Evolutionary conservation across 2,113 vertebrate genomes (phyloP).

Genomic region (Eolophus roseicapilla): DNA sequence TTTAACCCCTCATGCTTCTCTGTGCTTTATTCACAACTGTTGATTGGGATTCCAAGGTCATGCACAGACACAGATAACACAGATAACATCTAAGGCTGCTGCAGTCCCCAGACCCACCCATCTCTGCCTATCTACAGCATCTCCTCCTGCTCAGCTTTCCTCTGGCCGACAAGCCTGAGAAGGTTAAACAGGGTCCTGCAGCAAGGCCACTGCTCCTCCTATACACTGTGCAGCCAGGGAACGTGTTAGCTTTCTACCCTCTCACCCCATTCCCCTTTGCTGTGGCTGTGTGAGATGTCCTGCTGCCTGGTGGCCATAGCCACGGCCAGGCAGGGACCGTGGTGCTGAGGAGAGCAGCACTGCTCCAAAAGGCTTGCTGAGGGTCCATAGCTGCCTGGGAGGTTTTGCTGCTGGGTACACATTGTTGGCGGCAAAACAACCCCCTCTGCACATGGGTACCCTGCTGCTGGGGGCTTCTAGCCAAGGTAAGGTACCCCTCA

Average conservation of each 20-base stretch:
- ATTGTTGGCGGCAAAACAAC: not conserved
- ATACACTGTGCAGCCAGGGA: rapidly evolving
- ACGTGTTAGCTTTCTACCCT: not conserved
- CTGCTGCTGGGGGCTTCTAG: not conserved
- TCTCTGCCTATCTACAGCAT: not conserved
- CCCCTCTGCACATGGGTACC: rapidly evolving
- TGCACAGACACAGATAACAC: not conserved
- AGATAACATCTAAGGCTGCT: constrained; percentile 24
- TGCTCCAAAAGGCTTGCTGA: not conserved
- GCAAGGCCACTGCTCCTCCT: not conserved
- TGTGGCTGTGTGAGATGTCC: rapidly evolving
- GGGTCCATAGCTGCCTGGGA: not conserved
- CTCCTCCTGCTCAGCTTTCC: not conserved
- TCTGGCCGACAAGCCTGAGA: not conserved
- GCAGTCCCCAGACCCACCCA: not conserved
- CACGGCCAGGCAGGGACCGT: not conserved
- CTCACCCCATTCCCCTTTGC: not conserved
- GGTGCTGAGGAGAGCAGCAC: rapidly evolving
- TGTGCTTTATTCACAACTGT: not conserved
- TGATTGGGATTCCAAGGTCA: not conserved
- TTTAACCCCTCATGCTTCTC: not conserved
- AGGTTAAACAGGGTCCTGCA: not conserved
- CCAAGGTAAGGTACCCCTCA: not conserved
- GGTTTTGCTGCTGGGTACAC: not conserved
- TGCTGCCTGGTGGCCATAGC: not conserved